Evolutionary conservation across 2,888 invertebrate species (phyloP).

Genomic region (Aleiodes testaceus): DNA sequence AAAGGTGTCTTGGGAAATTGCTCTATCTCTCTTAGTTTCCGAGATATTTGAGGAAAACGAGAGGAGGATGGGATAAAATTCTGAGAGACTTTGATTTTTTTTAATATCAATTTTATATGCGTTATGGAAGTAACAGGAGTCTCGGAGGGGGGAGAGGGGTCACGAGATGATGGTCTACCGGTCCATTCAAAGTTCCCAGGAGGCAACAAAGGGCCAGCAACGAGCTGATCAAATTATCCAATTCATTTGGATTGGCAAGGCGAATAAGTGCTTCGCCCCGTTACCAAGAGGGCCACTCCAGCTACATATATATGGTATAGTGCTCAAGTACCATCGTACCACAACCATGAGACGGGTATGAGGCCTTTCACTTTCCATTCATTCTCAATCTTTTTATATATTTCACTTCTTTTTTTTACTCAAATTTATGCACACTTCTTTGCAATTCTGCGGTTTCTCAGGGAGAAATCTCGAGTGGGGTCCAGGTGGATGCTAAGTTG

Average conservation of each 20-base stretch:
- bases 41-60: no score
- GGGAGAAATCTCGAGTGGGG: constrained; percentile 4
- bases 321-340: constrained; percentile 60
- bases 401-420: background rate
- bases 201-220: constrained; percentile 73
- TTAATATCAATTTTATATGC: constrained; percentile 54
- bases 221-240: constrained; percentile 73
- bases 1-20: no score
- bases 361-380: constrained; percentile 40
- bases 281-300: constrained; percentile 67
- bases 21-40: no score
- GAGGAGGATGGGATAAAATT: no score
- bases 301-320: constrained; percentile 24
- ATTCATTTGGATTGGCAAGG: constrained; percentile 72
- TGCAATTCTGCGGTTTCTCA: background rate
- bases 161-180: constrained; percentile 66
- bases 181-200: constrained; percentile 72
- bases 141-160: constrained; percentile 48
- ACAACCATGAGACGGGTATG: constrained; percentile 59
- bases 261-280: constrained; percentile 67
- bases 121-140: constrained; percentile 39
- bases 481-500: constrained; percentile 29
- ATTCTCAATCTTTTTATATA: constrained; percentile 18
- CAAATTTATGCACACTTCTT: constrained; percentile 28
- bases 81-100: no score